These are phyloP conservation scores for Melieria omissa DNA, from an alignment of 2,888 invertebrate species.

Conservation along the genomic window DNA sequence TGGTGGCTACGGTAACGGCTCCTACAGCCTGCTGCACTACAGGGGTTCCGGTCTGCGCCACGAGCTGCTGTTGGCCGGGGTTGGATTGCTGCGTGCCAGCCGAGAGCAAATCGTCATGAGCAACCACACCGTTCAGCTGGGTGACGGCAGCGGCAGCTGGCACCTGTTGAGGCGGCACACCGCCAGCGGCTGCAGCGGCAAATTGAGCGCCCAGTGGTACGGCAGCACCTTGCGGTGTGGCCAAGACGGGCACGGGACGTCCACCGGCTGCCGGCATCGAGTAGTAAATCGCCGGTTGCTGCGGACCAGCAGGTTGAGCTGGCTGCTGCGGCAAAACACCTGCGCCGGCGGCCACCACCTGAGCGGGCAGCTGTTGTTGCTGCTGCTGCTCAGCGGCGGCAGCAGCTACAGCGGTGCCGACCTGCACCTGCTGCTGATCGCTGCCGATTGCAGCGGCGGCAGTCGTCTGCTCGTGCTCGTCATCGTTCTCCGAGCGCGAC, in stretches of 20 bases:
- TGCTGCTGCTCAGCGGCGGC: slow-evolving; percentile 39
- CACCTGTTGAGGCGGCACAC: slow-evolving; percentile 54
- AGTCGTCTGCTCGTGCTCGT: slow-evolving; percentile 53
- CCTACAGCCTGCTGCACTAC: slow-evolving; percentile 64
- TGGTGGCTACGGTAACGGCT: slow-evolving; percentile 62
- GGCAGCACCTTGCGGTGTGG: slow-evolving; percentile 53
- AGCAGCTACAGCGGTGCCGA: slow-evolving; percentile 44
- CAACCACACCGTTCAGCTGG: slow-evolving; percentile 63
- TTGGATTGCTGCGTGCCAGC: slow-evolving; percentile 51
- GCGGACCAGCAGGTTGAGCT: slow-evolving; percentile 45
- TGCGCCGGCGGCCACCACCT: slow-evolving; percentile 43
- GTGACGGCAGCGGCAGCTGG: slow-evolving; percentile 52
- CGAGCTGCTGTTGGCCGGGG: slow-evolving; percentile 45
- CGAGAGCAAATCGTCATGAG: slow-evolving; percentile 64
- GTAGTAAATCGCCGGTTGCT: slow-evolving; percentile 60
- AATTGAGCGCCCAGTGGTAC: slow-evolving; percentile 59
- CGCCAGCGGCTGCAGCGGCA: slow-evolving; percentile 43
- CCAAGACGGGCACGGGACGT: slow-evolving; percentile 59
- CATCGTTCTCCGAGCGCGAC: slow-evolving; percentile 65
- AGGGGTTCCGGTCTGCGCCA: slow-evolving; percentile 57
- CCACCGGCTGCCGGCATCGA: slow-evolving; percentile 58
- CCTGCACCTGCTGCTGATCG: slow-evolving; percentile 50
- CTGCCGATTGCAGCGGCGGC: slow-evolving; percentile 36
- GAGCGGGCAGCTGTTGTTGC: slow-evolving; percentile 44
- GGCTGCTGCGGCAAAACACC: slow-evolving; percentile 45